These are phyloP conservation scores for Leuciscus waleckii DNA, from an alignment of 2,797 vertebrate genomes.

Conservation along the genomic window DNA sequence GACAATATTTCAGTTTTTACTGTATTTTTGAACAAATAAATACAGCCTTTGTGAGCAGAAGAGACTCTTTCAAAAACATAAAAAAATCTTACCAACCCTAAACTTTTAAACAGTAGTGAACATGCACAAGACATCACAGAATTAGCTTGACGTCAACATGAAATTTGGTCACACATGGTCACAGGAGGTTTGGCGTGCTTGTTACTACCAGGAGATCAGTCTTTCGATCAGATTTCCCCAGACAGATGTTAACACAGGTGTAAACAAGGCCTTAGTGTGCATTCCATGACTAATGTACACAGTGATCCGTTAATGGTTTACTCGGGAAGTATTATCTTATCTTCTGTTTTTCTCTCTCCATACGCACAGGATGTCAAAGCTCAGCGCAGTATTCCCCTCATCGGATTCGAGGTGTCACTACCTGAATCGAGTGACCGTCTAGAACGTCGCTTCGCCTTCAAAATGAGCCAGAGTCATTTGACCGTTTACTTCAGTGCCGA, in stretches of 20 bases:
- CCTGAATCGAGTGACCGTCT: constrained; percentile 86
- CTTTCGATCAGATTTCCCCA: background rate
- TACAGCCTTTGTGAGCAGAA: background rate
- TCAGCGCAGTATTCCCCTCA: constrained; percentile 89
- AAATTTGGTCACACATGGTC: background rate
- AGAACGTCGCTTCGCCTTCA: constrained; percentile 87
- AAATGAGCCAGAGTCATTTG: constrained; percentile 92
- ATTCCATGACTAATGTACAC: background rate
- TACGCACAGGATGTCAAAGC: constrained; percentile 88
- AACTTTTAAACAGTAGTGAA: background rate
- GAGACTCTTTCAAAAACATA: background rate
- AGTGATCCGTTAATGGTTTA: background rate
- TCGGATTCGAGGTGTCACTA: constrained; percentile 88
- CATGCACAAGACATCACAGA: background rate
- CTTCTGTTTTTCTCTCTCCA: background rate
- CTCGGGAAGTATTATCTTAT: background rate
- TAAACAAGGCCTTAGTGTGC: constrained; percentile 6
- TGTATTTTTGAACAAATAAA: background rate
- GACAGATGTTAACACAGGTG: constrained; percentile 17
- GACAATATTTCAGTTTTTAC: background rate
- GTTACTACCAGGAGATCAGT: background rate
- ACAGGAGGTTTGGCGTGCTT: background rate
- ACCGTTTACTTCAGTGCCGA: constrained; percentile 91
- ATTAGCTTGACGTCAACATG: background rate
- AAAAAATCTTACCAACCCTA: background rate